Conservation (phyloP, 2,113 vertebrate genomes). For the Garra rufa region DNA sequence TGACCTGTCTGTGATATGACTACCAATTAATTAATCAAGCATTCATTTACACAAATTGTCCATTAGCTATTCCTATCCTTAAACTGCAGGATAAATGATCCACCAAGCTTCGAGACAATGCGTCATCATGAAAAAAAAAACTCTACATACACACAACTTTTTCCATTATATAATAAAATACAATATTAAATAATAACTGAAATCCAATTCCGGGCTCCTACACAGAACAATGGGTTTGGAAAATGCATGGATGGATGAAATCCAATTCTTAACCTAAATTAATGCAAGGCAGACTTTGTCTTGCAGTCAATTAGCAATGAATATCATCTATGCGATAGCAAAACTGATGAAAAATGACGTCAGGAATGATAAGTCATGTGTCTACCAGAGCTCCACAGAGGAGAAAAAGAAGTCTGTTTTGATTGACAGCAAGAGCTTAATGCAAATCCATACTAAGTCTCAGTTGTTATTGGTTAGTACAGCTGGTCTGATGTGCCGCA, state of each 20-base stretch:
- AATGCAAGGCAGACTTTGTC: constrained; percentile 10
- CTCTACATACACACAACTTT: background rate
- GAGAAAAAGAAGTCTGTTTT: background rate
- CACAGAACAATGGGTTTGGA: background rate
- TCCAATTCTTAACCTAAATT: constrained; percentile 3
- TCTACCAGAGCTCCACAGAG: background rate
- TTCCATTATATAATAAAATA: background rate
- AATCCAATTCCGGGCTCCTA: background rate
- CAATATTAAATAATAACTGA: constrained; percentile 1
- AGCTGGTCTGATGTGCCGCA: constrained; percentile 24
- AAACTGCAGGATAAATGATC: background rate
- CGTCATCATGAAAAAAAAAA: background rate
- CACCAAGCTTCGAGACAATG: background rate
- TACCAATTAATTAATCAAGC: constrained; percentile 4
- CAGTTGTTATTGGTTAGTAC: constrained; percentile 20
- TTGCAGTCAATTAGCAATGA: background rate
- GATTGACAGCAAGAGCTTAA: constrained; percentile 5
- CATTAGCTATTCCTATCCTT: background rate
- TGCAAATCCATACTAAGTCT: constrained; percentile 26
- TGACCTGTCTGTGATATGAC: constrained; percentile 5
- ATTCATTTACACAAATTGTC: background rate
- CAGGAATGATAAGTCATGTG: background rate
- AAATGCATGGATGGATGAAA: constrained; percentile 1
- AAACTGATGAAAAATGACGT: background rate
- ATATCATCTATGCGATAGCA: background rate